Evolutionary conservation across 92 coral and sea anemone genomes (phyloP).

Genomic region (Pocillopora meandrina): DNA sequence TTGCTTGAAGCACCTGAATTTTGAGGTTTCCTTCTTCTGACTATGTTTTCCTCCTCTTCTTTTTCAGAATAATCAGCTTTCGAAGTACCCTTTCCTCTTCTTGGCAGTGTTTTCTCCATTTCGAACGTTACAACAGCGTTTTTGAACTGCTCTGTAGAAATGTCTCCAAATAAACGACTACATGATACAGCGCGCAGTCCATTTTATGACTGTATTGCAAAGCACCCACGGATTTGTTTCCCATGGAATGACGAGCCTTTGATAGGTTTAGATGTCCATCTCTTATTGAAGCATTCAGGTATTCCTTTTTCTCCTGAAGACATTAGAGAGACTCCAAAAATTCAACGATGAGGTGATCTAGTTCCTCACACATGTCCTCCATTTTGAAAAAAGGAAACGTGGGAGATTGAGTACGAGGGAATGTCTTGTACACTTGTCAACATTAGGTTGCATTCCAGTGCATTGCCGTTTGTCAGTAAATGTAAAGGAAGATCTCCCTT

Average conservation of each 20-base stretch:
- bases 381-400: conserved; percentile 44
- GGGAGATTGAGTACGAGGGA: conserved; percentile 2
- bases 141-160: not conserved
- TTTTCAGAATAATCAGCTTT: not conserved
- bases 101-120: conserved; percentile 50
- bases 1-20: conserved; percentile 11
- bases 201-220: conserved; percentile 83
- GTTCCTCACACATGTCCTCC: conserved; percentile 76
- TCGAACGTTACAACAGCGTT: conserved; percentile 21
- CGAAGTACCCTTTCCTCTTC: not conserved
- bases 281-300: conserved; percentile 69
- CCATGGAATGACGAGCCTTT: conserved; percentile 98
- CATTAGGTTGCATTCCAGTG: no score
- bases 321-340: conserved; percentile 82
- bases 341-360: conserved; percentile 68
- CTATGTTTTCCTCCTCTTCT: conserved; percentile 23
- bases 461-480: no score
- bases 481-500: no score
- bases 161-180: conserved; percentile 1
- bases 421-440: no score
- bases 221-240: conserved; percentile 87
- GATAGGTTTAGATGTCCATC: conserved; percentile 90
- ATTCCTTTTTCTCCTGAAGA: conserved; percentile 61
- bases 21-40: conserved; percentile 42
- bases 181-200: conserved; percentile 64